phyloP scores from a whole-genome alignment of 2,113 vertebrate genomes.

The Channa maculata region DNA sequence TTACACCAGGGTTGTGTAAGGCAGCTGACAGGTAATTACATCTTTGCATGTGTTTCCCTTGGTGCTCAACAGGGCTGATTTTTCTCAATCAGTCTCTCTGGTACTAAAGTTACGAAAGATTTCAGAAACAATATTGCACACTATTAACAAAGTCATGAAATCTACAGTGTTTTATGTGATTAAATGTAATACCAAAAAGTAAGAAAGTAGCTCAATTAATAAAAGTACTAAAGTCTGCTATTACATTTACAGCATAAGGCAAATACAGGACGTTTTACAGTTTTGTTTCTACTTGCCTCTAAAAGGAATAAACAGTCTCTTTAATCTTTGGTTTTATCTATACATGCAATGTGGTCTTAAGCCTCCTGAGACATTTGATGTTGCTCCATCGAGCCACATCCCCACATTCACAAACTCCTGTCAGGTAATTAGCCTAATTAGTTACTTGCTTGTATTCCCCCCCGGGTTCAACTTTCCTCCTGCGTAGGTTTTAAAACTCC shows the following conservation, averaged over 20 bases:
- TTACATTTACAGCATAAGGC: conserved; percentile 11
- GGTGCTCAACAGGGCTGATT: conserved; percentile 23
- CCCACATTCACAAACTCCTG: conserved; percentile 54
- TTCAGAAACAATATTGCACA: too few species aligned
- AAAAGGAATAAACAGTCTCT: conserved; percentile 48
- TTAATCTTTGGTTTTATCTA: conserved; percentile 49
- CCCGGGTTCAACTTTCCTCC: conserved; percentile 38
- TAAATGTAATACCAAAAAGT: background rate
- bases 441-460: conserved; percentile 49
- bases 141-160: background rate
- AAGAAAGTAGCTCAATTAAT: background rate
- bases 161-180: background rate
- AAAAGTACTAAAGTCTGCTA: background rate
- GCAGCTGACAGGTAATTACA: conserved; percentile 71
- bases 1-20: conserved; percentile 47
- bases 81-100: background rate
- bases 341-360: conserved; percentile 50
- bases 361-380: conserved; percentile 42
- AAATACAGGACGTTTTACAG: conserved; percentile 31
- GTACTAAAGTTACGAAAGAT: background rate
- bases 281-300: conserved; percentile 42
- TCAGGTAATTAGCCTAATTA: conserved; percentile 78
- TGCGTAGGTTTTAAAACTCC: conserved; percentile 49
- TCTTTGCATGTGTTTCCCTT: conserved; percentile 42
- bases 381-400: conserved; percentile 54